Evolutionary conservation across 2,113 vertebrate species (phyloP), one percentile per base, ranked within the genome.

Genomic region (Hippoglossus stenolepis): DNA sequence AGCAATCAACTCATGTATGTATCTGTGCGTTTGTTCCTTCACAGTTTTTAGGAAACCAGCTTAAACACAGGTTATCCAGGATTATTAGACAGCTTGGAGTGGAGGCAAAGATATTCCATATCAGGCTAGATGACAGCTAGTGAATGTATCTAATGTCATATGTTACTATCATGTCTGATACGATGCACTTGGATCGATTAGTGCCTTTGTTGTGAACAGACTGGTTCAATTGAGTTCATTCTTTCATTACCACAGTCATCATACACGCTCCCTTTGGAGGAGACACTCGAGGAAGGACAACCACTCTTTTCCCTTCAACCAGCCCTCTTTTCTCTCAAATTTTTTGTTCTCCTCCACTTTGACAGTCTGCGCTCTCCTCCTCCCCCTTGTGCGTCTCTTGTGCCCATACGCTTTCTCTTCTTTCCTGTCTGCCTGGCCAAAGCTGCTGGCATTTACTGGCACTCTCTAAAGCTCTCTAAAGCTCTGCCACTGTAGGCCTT

Each of bases 401-500:
- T 61, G 31, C 13, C 54, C 54, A 67, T 40, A 65, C 68, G 53
- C 66, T 67, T 59, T 73, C 56, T 67, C 66, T n/a, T 73, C 40
- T 64, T 57, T 68, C 61, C 72, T 77, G 0, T 78, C 31, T 75
- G 71, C 65, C 58, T 54, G 70, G 82, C 73, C 76, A 78, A 60
- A 66, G 73, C 28, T 82, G 63, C 38, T 88, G 70, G 73, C 84
- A 78, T 65, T 73, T 60, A 58, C 68, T 89, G 87, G 81, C 85
- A 73, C 65, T 68, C 65, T 68, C 59, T 54, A 45, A 66, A 58
- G 59, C 70, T 28, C 49, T 77, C 31, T 63, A 45, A 69, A 71
- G 62, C 82, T 83, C 23, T 71, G 82, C 73, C 81, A 74, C 72
- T 57, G 18, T 74, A 74, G 82, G 75, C 76, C 72, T 84, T 63